phyloP scores from a whole-genome alignment of 2,888 invertebrate species.

The Xanthostigma xanthostigma region DNA sequence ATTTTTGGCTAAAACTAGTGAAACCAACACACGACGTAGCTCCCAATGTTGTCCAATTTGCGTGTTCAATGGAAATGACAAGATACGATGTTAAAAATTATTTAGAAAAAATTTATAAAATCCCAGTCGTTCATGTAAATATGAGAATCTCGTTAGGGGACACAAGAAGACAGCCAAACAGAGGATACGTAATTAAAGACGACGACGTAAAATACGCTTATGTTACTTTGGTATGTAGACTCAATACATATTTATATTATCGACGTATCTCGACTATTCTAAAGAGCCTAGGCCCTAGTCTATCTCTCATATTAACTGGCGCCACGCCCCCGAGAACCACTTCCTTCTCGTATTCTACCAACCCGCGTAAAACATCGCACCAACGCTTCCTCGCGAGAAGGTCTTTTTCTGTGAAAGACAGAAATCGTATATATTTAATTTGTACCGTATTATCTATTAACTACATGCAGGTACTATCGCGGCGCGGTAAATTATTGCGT shows the following conservation, averaged over 20 bases:
- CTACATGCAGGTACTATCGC: too few species aligned
- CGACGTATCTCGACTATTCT: too few species aligned
- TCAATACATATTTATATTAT: neutral
- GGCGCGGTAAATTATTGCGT: too few species aligned
- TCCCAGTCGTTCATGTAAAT: constrained; percentile 62
- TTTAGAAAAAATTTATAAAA: constrained; percentile 85
- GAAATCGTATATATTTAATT: too few species aligned
- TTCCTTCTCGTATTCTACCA: too few species aligned
- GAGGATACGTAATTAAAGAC: constrained; percentile 59
- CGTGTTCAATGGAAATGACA: constrained; percentile 91
- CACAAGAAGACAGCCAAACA: constrained; percentile 40
- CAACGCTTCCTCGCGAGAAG: too few species aligned
- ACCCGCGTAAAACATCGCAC: too few species aligned
- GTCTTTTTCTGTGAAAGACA: too few species aligned
- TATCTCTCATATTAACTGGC: too few species aligned
- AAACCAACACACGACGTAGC: constrained; percentile 50
- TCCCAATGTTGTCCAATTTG: constrained; percentile 71
- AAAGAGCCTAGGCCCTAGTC: too few species aligned
- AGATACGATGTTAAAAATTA: constrained; percentile 80
- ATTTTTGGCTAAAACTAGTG: constrained; percentile 94
- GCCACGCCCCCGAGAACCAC: too few species aligned
- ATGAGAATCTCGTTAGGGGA: constrained; percentile 60
- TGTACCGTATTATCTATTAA: too few species aligned
- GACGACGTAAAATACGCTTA: constrained; percentile 72
- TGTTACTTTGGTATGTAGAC: constrained; percentile 51